A percentile compares a stretch with the other conserved stretches of the same genome.
These are phyloP conservation scores for Caenorhabditis tropicalis DNA, from an alignment of 1,140 invertebrate genomes.

Conservation along the genomic window DNA sequence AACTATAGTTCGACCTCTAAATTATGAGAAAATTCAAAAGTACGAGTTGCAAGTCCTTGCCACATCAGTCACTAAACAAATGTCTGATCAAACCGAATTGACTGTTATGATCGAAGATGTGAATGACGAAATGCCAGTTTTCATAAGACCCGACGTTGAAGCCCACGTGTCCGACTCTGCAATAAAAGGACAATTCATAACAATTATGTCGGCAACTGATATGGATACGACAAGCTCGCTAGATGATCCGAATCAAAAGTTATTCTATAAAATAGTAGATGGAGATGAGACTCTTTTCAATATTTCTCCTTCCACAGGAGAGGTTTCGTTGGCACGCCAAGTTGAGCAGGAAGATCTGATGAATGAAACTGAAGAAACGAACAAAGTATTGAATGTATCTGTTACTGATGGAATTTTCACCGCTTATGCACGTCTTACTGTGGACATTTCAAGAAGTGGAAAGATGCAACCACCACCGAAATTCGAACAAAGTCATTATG, in stretches of 20 bases:
- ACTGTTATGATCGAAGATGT: constrained; percentile 82
- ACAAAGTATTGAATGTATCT: constrained; percentile 63
- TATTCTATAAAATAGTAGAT: constrained; percentile 62
- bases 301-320: constrained; percentile 62
- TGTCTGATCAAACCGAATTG: constrained; percentile 56
- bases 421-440: constrained; percentile 54
- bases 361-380: not conserved
- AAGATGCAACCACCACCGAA: constrained; percentile 55
- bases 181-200: constrained; percentile 60
- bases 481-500: constrained; percentile 65
- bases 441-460: constrained; percentile 49
- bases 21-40: constrained; percentile 80
- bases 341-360: constrained; percentile 46
- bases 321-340: constrained; percentile 20
- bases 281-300: constrained; percentile 66
- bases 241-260: not conserved
- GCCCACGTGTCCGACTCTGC: constrained; percentile 50
- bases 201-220: constrained; percentile 62
- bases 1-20: constrained; percentile 79
- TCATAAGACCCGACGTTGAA: constrained; percentile 79
- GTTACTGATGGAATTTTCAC: constrained; percentile 65
- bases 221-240: constrained; percentile 65
- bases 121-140: constrained; percentile 88
- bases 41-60: constrained; percentile 80
- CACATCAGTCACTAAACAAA: too few relatives aligned